phyloP scores from a whole-genome alignment of 2,888 invertebrate species.

The Limenitis camilla region DNA sequence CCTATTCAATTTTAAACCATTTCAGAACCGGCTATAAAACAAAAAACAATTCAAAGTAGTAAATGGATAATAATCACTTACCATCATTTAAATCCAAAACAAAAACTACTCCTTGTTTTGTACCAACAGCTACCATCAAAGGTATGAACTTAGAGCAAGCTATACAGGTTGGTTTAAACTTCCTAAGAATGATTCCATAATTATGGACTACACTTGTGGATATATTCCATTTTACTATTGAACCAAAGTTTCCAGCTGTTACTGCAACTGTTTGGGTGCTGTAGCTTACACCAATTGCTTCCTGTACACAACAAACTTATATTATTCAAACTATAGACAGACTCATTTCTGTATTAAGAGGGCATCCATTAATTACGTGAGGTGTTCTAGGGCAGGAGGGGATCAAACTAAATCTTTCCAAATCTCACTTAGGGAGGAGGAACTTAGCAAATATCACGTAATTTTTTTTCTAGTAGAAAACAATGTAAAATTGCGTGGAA shows the following conservation, averaged over 20 bases:
- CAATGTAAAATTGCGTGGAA: no score
- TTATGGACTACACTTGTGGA: conserved; percentile 59
- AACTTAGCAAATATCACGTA: no score
- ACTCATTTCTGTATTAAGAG: no score
- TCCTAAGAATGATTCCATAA: conserved; percentile 40
- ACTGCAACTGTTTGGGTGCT: conserved; percentile 60
- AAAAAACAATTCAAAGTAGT: no score
- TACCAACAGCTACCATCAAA: conserved; percentile 57
- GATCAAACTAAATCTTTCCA: no score
- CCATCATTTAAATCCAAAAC: conserved; percentile 56
- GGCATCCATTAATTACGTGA: no score
- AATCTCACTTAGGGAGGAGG: no score
- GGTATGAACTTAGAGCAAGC: conserved; percentile 51
- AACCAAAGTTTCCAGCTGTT: conserved; percentile 63
- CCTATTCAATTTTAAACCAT: no score
- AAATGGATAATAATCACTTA: conserved; percentile 28
- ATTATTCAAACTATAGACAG: background rate
- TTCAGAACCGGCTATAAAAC: no score
- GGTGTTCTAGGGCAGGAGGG: no score
- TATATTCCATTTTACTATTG: conserved; percentile 70
- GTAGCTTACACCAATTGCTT: conserved; percentile 59
- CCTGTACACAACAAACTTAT: conserved; percentile 35
- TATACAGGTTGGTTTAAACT: conserved; percentile 50
- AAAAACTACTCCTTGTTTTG: conserved; percentile 62
- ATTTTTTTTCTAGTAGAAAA: no score